Evolutionary conservation across 2,888 invertebrate genomes (phyloP).

Genomic region (Camponotus fellah): DNA sequence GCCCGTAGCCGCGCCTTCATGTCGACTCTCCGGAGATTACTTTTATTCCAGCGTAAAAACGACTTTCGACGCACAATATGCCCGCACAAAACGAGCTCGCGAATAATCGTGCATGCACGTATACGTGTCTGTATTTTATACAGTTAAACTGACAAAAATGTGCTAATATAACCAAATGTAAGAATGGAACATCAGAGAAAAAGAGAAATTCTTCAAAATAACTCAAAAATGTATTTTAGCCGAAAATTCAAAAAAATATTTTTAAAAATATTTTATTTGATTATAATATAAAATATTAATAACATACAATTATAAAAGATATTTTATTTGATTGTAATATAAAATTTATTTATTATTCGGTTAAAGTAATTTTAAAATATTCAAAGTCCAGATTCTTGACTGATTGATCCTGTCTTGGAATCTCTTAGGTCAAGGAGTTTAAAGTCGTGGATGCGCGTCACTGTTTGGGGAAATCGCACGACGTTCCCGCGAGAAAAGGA

Average conservation of each 20-base stretch:
- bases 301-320: neutral
- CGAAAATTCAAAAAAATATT: too few relatives aligned
- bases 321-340: neutral
- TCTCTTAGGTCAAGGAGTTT: constrained; percentile 12
- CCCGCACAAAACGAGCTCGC: constrained; percentile 32
- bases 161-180: constrained; percentile 10
- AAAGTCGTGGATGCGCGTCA: constrained; percentile 32
- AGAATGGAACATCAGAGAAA: neutral
- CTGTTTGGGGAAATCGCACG: constrained; percentile 26
- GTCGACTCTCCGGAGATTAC: constrained; percentile 38
- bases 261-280: neutral
- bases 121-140: constrained; percentile 1
- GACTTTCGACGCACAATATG: constrained; percentile 44
- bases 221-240: neutral
- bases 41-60: constrained; percentile 44
- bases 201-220: neutral
- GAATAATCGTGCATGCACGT: constrained; percentile 21
- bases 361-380: neutral
- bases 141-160: constrained; percentile 10
- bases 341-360: too few relatives aligned
- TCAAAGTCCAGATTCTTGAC: neutral
- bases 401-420: constrained; percentile 24
- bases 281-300: neutral
- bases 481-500: constrained; percentile 19
- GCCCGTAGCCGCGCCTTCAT: constrained; percentile 35